Evolutionary conservation across 2,888 invertebrate genomes (phyloP).

Genomic region (Hylaea fasciaria): DNA sequence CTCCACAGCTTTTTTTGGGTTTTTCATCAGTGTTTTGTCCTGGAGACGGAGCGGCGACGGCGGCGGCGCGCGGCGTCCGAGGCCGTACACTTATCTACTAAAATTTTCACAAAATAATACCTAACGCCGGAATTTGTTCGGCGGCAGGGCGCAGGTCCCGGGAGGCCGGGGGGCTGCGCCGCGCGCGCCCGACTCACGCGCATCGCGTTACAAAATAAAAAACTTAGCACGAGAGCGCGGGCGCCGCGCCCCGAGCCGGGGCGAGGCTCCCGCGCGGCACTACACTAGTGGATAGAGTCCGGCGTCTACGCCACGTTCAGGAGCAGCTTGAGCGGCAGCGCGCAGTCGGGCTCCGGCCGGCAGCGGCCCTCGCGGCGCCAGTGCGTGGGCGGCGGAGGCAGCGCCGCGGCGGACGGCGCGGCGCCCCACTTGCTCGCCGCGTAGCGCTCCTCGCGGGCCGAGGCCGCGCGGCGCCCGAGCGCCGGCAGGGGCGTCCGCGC

Average conservation of each 20-base stretch:
- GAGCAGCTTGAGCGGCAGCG: conserved; percentile 86
- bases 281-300: conserved; percentile 71
- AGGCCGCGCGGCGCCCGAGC: conserved; percentile 43
- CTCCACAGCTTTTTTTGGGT: conserved; percentile 71
- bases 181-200: conserved; percentile 61
- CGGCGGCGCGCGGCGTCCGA: conserved; percentile 47
- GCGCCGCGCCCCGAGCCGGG: conserved; percentile 55
- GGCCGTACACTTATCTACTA: conserved; percentile 78
- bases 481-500: conserved; percentile 57
- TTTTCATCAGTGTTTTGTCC: conserved; percentile 70
- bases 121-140: conserved; percentile 82
- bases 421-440: conserved; percentile 94
- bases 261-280: conserved; percentile 63
- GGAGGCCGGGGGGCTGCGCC: conserved; percentile 72
- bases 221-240: conserved; percentile 75
- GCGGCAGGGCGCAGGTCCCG: conserved; percentile 59
- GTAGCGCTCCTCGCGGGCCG: conserved; percentile 70
- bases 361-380: conserved; percentile 86
- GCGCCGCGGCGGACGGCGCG: conserved; percentile 90
- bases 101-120: conserved; percentile 85
- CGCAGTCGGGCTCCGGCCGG: conserved; percentile 80
- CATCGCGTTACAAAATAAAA: conserved; percentile 75
- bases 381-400: conserved; percentile 92
- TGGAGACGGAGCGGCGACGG: conserved; percentile 45
- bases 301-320: conserved; percentile 84